A percentile compares a stretch with the other conserved stretches of the same genome.
These are phyloP conservation scores for Cochlearius cochlearius DNA, from an alignment of 2,113 vertebrate species.

Conservation along the genomic window DNA sequence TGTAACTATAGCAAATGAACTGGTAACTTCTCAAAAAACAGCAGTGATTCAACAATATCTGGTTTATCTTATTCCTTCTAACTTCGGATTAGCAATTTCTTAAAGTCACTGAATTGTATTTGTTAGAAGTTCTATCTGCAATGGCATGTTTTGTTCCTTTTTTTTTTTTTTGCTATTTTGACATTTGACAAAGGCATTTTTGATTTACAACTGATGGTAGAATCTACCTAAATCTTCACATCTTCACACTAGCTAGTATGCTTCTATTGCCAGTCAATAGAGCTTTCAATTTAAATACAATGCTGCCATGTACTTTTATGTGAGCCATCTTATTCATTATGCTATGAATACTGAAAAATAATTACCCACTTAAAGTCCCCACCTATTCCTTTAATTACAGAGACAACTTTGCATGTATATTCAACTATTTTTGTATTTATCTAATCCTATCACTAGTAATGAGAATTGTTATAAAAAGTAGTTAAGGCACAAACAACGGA, in stretches of 20 bases:
- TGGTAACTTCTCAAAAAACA: constrained; percentile 88
- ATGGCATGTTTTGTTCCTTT: neutral
- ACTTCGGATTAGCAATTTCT: constrained; percentile 60
- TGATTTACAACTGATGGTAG: neutral
- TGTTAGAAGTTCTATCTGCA: neutral
- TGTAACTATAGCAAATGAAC: constrained; percentile 99
- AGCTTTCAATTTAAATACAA: neutral
- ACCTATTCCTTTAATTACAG: constrained; percentile 23
- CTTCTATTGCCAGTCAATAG: neutral
- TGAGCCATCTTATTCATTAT: neutral
- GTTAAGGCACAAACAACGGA: constrained; percentile 44
- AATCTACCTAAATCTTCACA: neutral
- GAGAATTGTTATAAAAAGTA: constrained; percentile 18
- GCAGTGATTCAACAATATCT: constrained; percentile 80
- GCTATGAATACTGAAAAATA: neutral
- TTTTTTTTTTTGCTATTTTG: neutral
- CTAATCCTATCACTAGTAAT: constrained; percentile 11
- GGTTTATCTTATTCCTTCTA: constrained; percentile 71
- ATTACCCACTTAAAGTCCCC: neutral
- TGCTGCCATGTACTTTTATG: neutral
- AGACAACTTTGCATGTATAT: neutral
- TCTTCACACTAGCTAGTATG: neutral
- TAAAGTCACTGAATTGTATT: neutral
- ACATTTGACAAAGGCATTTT: neutral
- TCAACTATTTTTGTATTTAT: constrained; percentile 40